Conservation (phyloP, 2,113 vertebrate species). For the Azemiops feae region DNA sequence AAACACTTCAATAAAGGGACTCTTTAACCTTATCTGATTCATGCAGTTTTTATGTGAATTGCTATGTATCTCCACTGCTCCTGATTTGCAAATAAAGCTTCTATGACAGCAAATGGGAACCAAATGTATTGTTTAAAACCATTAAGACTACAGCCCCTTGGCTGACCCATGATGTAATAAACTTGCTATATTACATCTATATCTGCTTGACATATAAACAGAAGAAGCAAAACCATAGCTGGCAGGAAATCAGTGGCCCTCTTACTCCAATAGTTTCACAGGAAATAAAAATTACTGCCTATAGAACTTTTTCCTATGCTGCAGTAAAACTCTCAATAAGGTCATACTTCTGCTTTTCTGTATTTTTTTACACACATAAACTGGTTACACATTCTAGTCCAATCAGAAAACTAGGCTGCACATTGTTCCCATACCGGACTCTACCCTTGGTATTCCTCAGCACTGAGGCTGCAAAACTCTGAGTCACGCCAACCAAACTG, state of each 20-base stretch:
- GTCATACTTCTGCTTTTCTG: background rate
- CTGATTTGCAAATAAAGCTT: background rate
- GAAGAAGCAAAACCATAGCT: background rate
- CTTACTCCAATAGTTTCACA: background rate
- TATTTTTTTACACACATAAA: background rate
- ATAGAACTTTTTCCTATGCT: background rate
- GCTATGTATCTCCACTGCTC: background rate
- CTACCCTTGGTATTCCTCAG: slow-evolving; percentile 92
- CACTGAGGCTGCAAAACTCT: slow-evolving; percentile 90
- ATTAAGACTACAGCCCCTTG: background rate
- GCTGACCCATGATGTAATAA: background rate
- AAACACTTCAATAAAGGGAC: background rate
- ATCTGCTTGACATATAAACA: background rate
- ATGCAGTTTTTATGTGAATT: background rate
- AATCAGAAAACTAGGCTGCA: background rate
- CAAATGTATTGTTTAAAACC: background rate
- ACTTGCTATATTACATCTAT: background rate
- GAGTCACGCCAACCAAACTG: slow-evolving; percentile 94
- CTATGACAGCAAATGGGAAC: background rate
- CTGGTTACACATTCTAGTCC: background rate
- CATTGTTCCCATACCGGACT: slow-evolving; percentile 77
- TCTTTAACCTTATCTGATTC: background rate
- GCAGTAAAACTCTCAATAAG: background rate
- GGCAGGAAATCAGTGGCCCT: background rate
- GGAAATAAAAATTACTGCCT: background rate